Evolutionary conservation across 64 coral and sea anemone genomes (phyloP), one percentile per base, ranked within the genome.

Genomic region (Stichodactyla helianthus): DNA sequence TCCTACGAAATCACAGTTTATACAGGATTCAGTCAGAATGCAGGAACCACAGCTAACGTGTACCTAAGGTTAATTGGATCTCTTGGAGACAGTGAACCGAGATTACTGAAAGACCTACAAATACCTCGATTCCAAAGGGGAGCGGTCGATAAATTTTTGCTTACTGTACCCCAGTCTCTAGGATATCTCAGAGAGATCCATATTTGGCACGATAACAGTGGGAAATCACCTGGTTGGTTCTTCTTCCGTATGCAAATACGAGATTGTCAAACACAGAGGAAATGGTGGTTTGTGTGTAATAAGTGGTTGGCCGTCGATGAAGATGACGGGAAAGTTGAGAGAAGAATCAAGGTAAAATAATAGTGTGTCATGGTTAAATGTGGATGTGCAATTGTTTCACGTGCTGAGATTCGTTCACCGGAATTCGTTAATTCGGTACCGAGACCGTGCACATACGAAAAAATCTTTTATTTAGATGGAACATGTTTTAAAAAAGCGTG

Each of bases 221-320:
- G 94, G 7, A 83, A 84, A 19, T 90, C 87, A 4, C 94, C 94
- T 27, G 79, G 89, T 6, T 97, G 94, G 94, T 97, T 92, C 77
- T 52, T 97, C 9, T 97, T 97, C 54, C 87, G 91, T 20, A 90
- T 97, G 59, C 91, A 92, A n/a, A 85, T 97, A 68, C 87, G 94
- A 65, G 94, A 97, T 71, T 55, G 92, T 35, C 91, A 97, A 70
- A 88, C 94, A 4, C 83, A 92, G 31, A 62, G 77, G 19, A 92
- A 92, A 10, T 97, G 91, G 91, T 97, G 94, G 94, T 97, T 97
- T 61, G 88, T 97, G 7, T 89, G 94, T 25, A 78, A 97, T 67
- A 89, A 84, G 44, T 97, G 94, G 94, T 85, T 97, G 52, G 94
- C 94, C 50, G 88, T 97, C 53, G 94, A 97, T 26, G 94, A 93